Evolutionary conservation across 2,888 invertebrate genomes (phyloP), one percentile per base, ranked within the genome.

Genomic region (Xanthia togata): DNA sequence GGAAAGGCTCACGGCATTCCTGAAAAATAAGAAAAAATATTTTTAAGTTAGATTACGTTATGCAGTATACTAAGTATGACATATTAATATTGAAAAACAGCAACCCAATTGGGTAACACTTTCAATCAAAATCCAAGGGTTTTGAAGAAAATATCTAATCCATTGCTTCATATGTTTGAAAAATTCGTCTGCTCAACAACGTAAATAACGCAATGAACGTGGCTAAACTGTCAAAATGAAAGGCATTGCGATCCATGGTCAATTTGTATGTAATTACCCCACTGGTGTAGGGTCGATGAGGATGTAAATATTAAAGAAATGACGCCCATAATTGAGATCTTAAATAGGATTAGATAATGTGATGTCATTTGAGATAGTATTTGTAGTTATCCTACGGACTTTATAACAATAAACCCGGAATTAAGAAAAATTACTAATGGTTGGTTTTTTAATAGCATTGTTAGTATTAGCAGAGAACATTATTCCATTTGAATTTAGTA

Each of bases 1-100:
- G 98, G 97, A 99, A 99, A 14, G 99, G 99, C 93, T 98, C 98
- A 87, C 99, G 98, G 95, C 99, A 99, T 93, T 99, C 99, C 99
- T 99, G 97, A 17, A 94, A 94, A 26, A 2, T 38, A 57, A 50
- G 60, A 26, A 35, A 50, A 12, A 12, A 17, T 8, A n/a, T 17
- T 47, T 47, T 23, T 20, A 11, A 44, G n/a, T 20, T 47, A 38
- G 12, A 67, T 26, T 47, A 47, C 0, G 9, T 17, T 67, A 3
- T 70, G 23, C 55, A 23, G 14, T 41, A 31, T 14, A 31, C 14
- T 1, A 59, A 44, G 2, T 62, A 31, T 59, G n/a, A 2, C 44
- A 26, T 1, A 26, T 23, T 59, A n/a, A n/a, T n/a, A 17, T 64
- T n/a, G 9, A 11, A 41, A 62, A 26, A 80, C 0, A 1, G 31